phyloP scores from a whole-genome alignment of 1,140 invertebrate genomes.

The Camponotus pennsylvanicus region DNA sequence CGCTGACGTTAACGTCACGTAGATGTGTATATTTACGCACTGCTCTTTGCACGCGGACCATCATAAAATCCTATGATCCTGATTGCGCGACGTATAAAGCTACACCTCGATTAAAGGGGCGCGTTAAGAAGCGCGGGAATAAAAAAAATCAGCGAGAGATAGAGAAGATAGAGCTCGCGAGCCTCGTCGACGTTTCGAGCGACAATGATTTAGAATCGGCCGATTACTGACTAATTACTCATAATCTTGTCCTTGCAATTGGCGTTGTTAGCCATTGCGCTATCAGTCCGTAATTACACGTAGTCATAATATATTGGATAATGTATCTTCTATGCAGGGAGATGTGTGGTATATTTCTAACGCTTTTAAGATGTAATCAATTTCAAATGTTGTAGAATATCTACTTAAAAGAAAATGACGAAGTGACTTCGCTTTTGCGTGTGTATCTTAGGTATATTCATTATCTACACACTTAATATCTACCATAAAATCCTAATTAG shows the following conservation, averaged over 20 bases:
- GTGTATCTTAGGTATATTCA: background rate
- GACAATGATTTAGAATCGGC: constrained; percentile 39
- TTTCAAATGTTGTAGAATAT: constrained; percentile 4
- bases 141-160: background rate
- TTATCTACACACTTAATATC: constrained; percentile 14
- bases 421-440: background rate
- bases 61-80: constrained; percentile 29
- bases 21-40: constrained; percentile 13
- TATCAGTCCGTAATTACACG: constrained; percentile 29
- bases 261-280: background rate
- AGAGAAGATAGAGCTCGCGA: constrained; percentile 16
- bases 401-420: background rate
- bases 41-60: background rate
- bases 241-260: constrained; percentile 21
- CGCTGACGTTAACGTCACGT: background rate
- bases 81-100: constrained; percentile 10
- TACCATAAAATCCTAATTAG: constrained; percentile 20
- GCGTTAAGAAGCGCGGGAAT: background rate
- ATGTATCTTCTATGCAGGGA: constrained; percentile 10
- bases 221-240: constrained; percentile 38
- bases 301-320: constrained; percentile 9
- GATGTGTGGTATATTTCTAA: background rate
- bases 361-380: constrained; percentile 18
- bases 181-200: background rate
- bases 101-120: constrained; percentile 1